A percentile compares a stretch with the other conserved stretches of the same genome.
Evolutionary conservation across 2,888 invertebrate species (phyloP).

Genomic region (Apodemia mormo): DNA sequence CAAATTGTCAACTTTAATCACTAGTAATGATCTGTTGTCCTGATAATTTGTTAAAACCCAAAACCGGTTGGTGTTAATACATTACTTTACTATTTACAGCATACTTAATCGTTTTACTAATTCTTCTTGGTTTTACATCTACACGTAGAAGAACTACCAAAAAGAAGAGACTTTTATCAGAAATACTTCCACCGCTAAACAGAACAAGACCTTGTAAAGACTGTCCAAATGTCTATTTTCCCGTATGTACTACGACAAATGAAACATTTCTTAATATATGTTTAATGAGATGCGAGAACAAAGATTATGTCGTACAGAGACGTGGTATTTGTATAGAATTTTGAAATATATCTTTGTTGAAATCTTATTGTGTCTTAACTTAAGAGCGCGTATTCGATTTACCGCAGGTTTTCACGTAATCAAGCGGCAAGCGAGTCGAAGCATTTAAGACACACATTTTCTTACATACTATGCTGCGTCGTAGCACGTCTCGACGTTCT

Average conservation of each 20-base stretch:
- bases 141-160: neutral
- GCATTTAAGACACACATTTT: too few relatives aligned
- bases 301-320: slow-evolving; percentile 28
- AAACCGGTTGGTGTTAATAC: too few relatives aligned
- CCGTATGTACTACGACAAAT: slow-evolving; percentile 43
- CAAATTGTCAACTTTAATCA: too few relatives aligned
- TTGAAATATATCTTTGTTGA: slow-evolving; percentile 21
- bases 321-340: slow-evolving; percentile 43
- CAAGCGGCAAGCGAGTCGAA: too few relatives aligned
- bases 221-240: slow-evolving; percentile 47
- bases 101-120: neutral
- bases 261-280: slow-evolving; percentile 44
- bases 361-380: too few relatives aligned
- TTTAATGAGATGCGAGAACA: slow-evolving; percentile 38
- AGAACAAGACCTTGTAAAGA: slow-evolving; percentile 33
- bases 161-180: slow-evolving; percentile 18
- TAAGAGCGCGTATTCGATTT: too few relatives aligned
- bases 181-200: slow-evolving; percentile 34
- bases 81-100: neutral
- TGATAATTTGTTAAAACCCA: too few relatives aligned
- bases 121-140: neutral
- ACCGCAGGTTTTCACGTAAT: too few relatives aligned
- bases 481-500: too few relatives aligned
- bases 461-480: too few relatives aligned
- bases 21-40: too few relatives aligned